Evolutionary conservation across 2,797 vertebrate species (phyloP).

Genomic region (Heteromormyrus szaboi): DNA sequence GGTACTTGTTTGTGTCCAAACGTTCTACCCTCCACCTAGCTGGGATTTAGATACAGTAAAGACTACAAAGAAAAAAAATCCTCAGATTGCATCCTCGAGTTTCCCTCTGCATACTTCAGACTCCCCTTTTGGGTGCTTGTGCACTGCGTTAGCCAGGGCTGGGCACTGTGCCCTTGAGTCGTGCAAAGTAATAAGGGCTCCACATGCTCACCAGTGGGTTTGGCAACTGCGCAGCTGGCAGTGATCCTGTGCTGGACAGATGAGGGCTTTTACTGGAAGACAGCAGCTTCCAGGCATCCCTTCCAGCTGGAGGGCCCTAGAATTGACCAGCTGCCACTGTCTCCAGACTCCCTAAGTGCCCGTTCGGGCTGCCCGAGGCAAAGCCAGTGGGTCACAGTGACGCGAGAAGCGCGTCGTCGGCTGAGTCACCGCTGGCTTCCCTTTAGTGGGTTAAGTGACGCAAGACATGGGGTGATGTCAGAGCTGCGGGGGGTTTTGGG

Average conservation of each 20-base stretch:
- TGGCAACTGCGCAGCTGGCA: background rate
- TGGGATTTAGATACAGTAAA: background rate
- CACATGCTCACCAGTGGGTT: background rate
- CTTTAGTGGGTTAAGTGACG: background rate
- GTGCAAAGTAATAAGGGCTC: background rate
- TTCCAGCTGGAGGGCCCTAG: background rate
- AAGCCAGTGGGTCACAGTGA: background rate
- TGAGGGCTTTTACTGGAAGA: conserved; percentile 4
- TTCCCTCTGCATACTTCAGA: background rate
- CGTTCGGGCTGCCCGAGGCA: background rate
- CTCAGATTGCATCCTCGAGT: background rate
- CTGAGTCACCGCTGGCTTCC: background rate
- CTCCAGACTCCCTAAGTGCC: background rate
- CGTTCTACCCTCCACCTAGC: background rate
- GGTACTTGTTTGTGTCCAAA: background rate
- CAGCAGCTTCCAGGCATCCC: background rate
- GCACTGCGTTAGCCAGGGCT: background rate
- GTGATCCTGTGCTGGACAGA: background rate
- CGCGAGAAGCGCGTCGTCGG: no score
- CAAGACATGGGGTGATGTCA: background rate
- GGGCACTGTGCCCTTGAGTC: background rate
- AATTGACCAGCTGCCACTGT: background rate
- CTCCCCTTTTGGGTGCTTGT: background rate
- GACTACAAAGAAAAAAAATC: background rate
- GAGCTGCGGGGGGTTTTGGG: background rate